Percentiles rank a stretch among this genome's conserved stretches.
phyloP scores from a whole-genome alignment of 1,140 invertebrate genomes.

The Himalopsyche phryganea region DNA sequence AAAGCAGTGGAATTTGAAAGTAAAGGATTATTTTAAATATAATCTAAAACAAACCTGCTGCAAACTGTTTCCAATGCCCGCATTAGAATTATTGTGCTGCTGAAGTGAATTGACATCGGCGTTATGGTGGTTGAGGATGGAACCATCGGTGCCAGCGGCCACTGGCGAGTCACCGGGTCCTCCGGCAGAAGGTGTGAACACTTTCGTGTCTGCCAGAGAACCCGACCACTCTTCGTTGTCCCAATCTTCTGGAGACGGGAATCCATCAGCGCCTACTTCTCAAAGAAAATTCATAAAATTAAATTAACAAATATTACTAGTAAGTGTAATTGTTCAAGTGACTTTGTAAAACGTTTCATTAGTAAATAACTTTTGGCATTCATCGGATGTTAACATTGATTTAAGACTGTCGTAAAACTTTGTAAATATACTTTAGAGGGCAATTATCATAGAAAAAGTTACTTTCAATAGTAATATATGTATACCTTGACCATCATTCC shows the following conservation, averaged over 20 bases:
- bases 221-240: conserved; percentile 93
- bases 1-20: too few relatives aligned
- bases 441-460: too few relatives aligned
- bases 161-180: neutral
- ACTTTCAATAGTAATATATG: too few relatives aligned
- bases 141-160: neutral
- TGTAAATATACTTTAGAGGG: too few relatives aligned
- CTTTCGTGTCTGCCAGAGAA: conserved; percentile 90
- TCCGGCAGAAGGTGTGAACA: conserved; percentile 75
- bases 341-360: too few relatives aligned
- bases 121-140: neutral
- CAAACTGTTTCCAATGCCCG: conserved; percentile 3
- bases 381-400: too few relatives aligned
- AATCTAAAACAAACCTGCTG: neutral
- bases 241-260: conserved; percentile 78
- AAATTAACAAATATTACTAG: too few relatives aligned
- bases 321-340: too few relatives aligned
- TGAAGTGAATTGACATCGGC: neutral
- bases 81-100: conserved; percentile 25
- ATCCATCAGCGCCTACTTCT: conserved; percentile 25
- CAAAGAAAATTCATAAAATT: too few relatives aligned
- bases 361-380: too few relatives aligned
- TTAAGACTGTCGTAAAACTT: too few relatives aligned
- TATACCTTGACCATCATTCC: neutral
- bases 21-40: too few relatives aligned